A percentile compares a stretch with the other conserved stretches of the same genome.
Evolutionary conservation across 2,888 invertebrate species (phyloP).

Genomic region (Odontocerum albicorne): DNA sequence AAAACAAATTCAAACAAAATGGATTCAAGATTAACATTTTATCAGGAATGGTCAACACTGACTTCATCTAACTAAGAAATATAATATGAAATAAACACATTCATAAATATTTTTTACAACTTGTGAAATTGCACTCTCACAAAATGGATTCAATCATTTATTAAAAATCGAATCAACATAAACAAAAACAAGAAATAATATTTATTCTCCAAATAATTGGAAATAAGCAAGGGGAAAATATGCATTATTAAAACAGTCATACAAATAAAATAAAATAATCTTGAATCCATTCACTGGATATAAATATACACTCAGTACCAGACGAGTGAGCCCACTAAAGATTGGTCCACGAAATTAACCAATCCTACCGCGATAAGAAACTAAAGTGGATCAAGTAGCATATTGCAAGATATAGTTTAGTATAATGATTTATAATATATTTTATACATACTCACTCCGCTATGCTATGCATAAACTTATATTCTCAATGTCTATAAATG

Average conservation of each 20-base stretch:
- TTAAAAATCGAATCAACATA: not conserved
- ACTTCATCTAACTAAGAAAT: not conserved
- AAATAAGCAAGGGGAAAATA: not conserved
- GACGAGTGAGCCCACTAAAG: not conserved
- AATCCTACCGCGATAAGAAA: not conserved
- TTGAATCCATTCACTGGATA: conserved; percentile 15
- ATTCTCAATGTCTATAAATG: conserved; percentile 30
- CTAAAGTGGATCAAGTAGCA: conserved; percentile 5
- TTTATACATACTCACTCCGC: conserved; percentile 21
- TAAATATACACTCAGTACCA: not conserved
- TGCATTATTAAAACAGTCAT: not conserved
- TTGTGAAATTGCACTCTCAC: conserved; percentile 16
- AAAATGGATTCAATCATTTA: not conserved
- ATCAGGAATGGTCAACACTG: conserved; percentile 17
- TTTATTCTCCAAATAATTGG: not conserved
- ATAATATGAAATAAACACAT: conserved; percentile 2
- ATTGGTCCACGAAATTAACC: not conserved
- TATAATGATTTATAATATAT: conserved; percentile 20
- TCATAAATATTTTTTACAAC: conserved; percentile 19
- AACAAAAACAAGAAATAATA: not conserved
- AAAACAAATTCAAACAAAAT: conserved; percentile 14
- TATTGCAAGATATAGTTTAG: not conserved
- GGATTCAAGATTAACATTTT: conserved; percentile 24
- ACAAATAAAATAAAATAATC: conserved; percentile 5
- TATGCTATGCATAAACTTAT: conserved; percentile 33